Conservation (phyloP, 2,888 invertebrate genomes). For the Lagria hirta region DNA sequence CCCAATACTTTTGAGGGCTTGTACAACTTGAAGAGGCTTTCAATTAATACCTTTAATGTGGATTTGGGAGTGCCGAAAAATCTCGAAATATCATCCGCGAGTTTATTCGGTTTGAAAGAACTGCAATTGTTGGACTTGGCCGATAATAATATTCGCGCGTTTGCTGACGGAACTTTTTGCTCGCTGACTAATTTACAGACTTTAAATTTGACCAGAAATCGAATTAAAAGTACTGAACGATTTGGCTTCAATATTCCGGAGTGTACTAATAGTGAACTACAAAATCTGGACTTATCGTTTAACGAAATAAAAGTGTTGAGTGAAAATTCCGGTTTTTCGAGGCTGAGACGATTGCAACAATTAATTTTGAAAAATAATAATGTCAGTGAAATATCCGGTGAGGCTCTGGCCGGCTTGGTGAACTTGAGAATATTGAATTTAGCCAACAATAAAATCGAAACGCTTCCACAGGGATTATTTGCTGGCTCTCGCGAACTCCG, state of each 20-base stretch:
- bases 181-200: constrained; percentile 76
- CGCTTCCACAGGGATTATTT: constrained; percentile 80
- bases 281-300: constrained; percentile 76
- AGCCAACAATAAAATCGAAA: constrained; percentile 80
- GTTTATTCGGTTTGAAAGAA: constrained; percentile 77
- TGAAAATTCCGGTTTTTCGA: constrained; percentile 71
- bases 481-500: constrained; percentile 77
- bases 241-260: constrained; percentile 69
- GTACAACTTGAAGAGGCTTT: constrained; percentile 74
- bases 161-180: constrained; percentile 81
- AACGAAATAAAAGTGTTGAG: constrained; percentile 75
- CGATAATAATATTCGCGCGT: constrained; percentile 78
- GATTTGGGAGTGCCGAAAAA: constrained; percentile 76
- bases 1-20: constrained; percentile 79
- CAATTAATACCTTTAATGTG: constrained; percentile 76
- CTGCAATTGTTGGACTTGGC: constrained; percentile 77
- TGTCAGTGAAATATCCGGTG: constrained; percentile 75
- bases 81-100: constrained; percentile 71
- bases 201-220: constrained; percentile 83
- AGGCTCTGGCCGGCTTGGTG: constrained; percentile 76
- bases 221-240: constrained; percentile 74
- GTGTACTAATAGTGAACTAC: constrained; percentile 69
- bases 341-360: constrained; percentile 75
- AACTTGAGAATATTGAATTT: constrained; percentile 81
- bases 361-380: constrained; percentile 82